Percentiles rank a stretch among this genome's conserved stretches.
These are phyloP conservation scores for Onychostoma macrolepis DNA, from an alignment of 2,113 vertebrate genomes.

Conservation along the genomic window DNA sequence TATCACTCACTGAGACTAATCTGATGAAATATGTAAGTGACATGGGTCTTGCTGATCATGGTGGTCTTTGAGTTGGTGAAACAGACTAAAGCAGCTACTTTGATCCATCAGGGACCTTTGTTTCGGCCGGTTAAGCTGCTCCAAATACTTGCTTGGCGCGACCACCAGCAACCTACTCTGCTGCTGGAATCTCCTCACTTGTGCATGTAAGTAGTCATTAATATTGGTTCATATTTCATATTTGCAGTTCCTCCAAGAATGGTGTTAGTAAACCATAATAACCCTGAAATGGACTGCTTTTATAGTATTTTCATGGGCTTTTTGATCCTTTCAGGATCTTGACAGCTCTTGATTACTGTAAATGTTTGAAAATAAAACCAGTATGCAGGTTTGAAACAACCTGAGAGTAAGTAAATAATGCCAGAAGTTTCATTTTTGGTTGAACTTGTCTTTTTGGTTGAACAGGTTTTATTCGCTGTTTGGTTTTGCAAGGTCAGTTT, in stretches of 20 bases:
- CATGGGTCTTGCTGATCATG: slow-evolving; percentile 4
- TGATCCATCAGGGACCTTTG: slow-evolving; percentile 84
- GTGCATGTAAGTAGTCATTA: slow-evolving; percentile 79
- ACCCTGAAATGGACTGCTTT: neutral
- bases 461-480: neutral
- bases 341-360: neutral
- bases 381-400: neutral
- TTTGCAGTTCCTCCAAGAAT: neutral
- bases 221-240: neutral
- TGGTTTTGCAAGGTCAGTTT: neutral
- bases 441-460: neutral
- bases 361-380: neutral
- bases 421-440: neutral
- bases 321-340: neutral
- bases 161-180: slow-evolving; percentile 83
- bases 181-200: slow-evolving; percentile 97
- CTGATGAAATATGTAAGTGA: slow-evolving; percentile 63
- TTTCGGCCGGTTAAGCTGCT: slow-evolving; percentile 89
- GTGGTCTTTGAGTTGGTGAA: neutral
- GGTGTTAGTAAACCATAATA: too few relatives aligned
- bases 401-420: neutral
- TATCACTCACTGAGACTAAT: slow-evolving; percentile 58
- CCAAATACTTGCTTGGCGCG: slow-evolving; percentile 89
- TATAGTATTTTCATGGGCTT: neutral
- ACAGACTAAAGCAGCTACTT: slow-evolving; percentile 30